A percentile compares a stretch with the other conserved stretches of the same genome.
Evolutionary conservation across 2,888 invertebrate species (phyloP).

Genomic region (Agonopterix subpropinquella): DNA sequence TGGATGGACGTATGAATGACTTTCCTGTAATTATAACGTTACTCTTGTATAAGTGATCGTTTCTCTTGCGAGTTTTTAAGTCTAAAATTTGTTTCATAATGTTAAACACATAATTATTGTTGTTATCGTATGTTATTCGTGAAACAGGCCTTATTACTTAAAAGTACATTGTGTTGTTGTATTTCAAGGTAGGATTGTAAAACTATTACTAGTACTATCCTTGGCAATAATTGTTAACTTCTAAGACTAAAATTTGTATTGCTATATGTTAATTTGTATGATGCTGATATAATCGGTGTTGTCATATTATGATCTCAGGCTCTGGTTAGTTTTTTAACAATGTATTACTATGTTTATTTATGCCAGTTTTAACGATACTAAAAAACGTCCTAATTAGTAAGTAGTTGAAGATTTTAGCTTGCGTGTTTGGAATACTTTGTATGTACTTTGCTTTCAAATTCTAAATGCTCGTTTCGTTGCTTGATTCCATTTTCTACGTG

Average conservation of each 20-base stretch:
- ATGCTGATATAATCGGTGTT: conserved; percentile 36
- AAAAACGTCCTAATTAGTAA: neutral
- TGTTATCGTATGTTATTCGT: too few relatives aligned
- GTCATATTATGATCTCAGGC: conserved; percentile 42
- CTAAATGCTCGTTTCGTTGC: neutral
- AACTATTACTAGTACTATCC: conserved; percentile 12
- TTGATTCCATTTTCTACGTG: too few relatives aligned
- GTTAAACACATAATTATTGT: too few relatives aligned
- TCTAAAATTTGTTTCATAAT: too few relatives aligned
- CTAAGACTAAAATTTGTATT: conserved; percentile 25
- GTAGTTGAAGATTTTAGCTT: conserved; percentile 1
- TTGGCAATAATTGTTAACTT: conserved; percentile 28
- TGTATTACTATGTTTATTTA: conserved; percentile 5
- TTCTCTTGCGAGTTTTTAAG: too few relatives aligned
- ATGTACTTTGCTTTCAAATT: neutral
- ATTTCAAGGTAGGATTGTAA: conserved; percentile 6
- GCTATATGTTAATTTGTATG: conserved; percentile 17
- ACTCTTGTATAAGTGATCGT: too few relatives aligned
- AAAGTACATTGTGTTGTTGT: conserved; percentile 12
- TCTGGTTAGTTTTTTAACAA: conserved; percentile 14
- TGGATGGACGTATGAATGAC: too few relatives aligned
- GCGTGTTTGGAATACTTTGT: conserved; percentile 1
- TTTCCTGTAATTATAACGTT: too few relatives aligned
- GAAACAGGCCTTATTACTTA: conserved; percentile 13
- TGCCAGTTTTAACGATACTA: neutral